A percentile compares a stretch with the other conserved stretches of the same genome.
Conservation (phyloP, 2,888 invertebrate species). For the Nowickia ferox region DNA sequence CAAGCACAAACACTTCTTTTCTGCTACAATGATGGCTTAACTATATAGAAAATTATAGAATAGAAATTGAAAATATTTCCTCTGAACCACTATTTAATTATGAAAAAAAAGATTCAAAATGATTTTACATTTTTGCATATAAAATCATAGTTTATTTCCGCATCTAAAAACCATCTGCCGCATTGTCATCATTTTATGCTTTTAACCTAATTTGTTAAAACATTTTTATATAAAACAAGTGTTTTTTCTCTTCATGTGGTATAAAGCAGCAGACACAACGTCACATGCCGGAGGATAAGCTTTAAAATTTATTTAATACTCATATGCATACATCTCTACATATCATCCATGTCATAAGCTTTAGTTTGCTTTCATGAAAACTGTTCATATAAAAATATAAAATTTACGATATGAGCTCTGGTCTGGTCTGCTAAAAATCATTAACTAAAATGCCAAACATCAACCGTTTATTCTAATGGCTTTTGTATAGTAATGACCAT, state of each 20-base stretch:
- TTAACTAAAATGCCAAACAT: neutral
- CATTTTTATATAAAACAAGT: neutral
- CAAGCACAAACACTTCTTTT: too few species aligned
- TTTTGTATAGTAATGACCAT: neutral
- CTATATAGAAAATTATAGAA: too few species aligned
- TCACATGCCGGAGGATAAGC: neutral
- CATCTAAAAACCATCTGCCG: neutral
- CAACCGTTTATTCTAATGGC: neutral
- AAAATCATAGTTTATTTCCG: neutral
- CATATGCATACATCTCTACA: neutral
- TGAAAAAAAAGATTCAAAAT: neutral
- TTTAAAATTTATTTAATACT: neutral
- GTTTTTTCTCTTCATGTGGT: neutral
- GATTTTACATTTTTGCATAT: neutral
- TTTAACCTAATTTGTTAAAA: slow-evolving; percentile 7
- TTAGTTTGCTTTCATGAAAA: neutral
- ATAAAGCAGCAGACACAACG: neutral
- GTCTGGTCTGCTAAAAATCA: neutral
- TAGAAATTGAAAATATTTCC: too few species aligned
- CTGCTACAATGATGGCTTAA: too few species aligned
- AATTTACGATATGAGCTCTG: neutral
- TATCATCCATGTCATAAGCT: slow-evolving; percentile 4
- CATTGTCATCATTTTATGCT: slow-evolving; percentile 4
- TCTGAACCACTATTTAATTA: neutral
- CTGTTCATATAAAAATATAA: too few species aligned